Base-by-base conservation (phyloP, 1,140 invertebrate species). In the Maniola jurtina region DNA sequence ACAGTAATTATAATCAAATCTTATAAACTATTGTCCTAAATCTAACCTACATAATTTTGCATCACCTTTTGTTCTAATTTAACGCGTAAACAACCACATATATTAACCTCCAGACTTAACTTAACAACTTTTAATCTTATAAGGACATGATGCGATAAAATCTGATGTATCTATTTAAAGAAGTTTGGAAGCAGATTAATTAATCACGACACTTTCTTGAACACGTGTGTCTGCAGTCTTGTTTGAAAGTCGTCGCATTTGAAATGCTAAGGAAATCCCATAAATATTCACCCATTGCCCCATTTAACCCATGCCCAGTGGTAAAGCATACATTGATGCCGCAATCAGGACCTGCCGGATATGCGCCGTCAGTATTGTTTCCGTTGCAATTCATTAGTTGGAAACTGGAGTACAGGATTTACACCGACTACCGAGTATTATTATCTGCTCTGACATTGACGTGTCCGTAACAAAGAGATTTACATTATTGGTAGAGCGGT, bases 311-410 rank as follows among this genome's bases (percentile, higher is more conserved):
- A n/a, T 6, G 25, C 2, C 13, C 42, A 45, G 13, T 64, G 40
- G 47, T 60, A 55, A 50, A 40, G 34, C 45, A 16, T 34, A 47
- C 42, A 38, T 59, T 50, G 48, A 61, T 38, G 62, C 61, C 61
- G 47, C 57, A 66, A 69, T 57, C 47, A 33, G 52, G 52, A 68
- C 63, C 50, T 25, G 45, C 45, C 68, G 70, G 73, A 75, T 71
- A 66, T 58, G 65, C 57, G 67, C 62, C 50, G 70, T 73, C 73
- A 66, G 57, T 47, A 65, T 68, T 68, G 71, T 66, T 71, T 73
- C 74, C 71, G 74, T 54, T 65, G 65, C 75, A 64, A 74, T 77
- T 74, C 72, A 77, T 77, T 74, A 74, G 61, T 70, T 54, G 42
- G 50, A 61, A 66, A 69, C 71, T 63, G 61, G 60, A 57, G 68